phyloP scores from a whole-genome alignment of 2,888 invertebrate genomes.

The Unio pictorum region DNA sequence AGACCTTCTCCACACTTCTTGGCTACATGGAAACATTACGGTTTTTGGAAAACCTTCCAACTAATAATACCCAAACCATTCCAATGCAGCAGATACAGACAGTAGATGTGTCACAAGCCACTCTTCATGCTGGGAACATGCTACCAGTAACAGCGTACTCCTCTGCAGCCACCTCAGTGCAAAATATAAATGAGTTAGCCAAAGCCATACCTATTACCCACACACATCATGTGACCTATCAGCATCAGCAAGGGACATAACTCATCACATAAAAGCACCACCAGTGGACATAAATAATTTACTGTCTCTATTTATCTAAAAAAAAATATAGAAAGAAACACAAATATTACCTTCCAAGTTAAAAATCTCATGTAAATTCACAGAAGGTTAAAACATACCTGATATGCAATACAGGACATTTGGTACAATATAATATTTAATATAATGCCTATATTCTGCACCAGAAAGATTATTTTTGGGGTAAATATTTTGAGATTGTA shows the following conservation, averaged over 20 bases:
- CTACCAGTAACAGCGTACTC: slow-evolving; percentile 19
- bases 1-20: slow-evolving; percentile 40
- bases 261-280: no score
- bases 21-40: slow-evolving; percentile 46
- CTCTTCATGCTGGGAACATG: slow-evolving; percentile 14
- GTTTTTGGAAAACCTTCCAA: slow-evolving; percentile 47
- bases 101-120: slow-evolving; percentile 25
- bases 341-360: no score
- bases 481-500: no score
- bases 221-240: slow-evolving; percentile 24
- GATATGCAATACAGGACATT: no score
- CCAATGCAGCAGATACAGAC: slow-evolving; percentile 31
- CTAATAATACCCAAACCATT: slow-evolving; percentile 31
- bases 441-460: no score
- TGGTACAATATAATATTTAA: no score
- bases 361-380: no score
- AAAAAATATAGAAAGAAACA: no score
- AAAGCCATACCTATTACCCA: slow-evolving; percentile 17
- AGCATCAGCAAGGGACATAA: slow-evolving; percentile 16
- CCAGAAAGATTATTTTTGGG: no score
- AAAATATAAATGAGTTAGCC: slow-evolving; percentile 27
- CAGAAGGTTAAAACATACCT: no score
- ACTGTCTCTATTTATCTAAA: no score
- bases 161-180: slow-evolving; percentile 5
- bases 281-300: no score